These are phyloP conservation scores for Rhynchophorus ferrugineus DNA, from an alignment of 1,140 invertebrate genomes.

Conservation along the genomic window DNA sequence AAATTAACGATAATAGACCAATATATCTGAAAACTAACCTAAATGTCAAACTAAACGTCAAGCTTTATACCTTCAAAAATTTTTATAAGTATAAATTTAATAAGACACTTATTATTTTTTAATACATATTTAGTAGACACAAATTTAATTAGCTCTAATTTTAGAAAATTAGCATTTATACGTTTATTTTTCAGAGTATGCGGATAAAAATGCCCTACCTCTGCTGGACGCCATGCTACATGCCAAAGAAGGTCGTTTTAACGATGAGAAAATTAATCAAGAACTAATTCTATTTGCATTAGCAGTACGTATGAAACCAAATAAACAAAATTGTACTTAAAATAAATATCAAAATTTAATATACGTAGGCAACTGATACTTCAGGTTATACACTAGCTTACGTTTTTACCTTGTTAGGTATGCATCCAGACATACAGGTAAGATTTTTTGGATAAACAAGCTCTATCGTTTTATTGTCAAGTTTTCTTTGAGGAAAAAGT, in stretches of 20 bases:
- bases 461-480: not conserved
- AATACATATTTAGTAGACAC: too few relatives aligned
- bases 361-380: constrained; percentile 12
- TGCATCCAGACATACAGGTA: constrained; percentile 17
- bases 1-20: too few relatives aligned
- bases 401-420: constrained; percentile 12
- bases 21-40: too few relatives aligned
- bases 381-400: constrained; percentile 10
- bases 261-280: constrained; percentile 9
- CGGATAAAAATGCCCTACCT: constrained; percentile 2
- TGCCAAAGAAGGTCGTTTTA: constrained; percentile 5
- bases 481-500: constrained; percentile 9
- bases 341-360: constrained; percentile 1
- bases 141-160: too few relatives aligned
- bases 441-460: not conserved
- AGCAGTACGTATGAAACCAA: constrained; percentile 11
- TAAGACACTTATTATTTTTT: too few relatives aligned
- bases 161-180: too few relatives aligned
- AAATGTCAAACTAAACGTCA: too few relatives aligned
- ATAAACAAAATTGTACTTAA: constrained; percentile 1
- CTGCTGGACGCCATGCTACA: constrained; percentile 13
- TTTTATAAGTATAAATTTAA: too few relatives aligned
- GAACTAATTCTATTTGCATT: constrained; percentile 13
- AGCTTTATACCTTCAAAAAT: too few relatives aligned
- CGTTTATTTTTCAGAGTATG: constrained; percentile 3